Evolutionary conservation across 1,140 invertebrate species (phyloP).

Genomic region (Drosophila sp.): DNA sequence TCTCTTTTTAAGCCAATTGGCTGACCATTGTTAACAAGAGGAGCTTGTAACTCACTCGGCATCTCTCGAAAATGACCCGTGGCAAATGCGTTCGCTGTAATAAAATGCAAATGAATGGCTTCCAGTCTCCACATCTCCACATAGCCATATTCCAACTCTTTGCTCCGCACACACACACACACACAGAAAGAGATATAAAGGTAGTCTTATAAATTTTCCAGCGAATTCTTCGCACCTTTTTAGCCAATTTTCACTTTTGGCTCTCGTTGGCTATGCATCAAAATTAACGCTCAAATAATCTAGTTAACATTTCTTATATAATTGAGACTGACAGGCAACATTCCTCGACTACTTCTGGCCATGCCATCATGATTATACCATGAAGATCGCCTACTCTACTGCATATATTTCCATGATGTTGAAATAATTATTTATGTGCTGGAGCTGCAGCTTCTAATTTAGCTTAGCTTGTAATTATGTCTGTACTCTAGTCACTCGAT

Average conservation of each 20-base stretch:
- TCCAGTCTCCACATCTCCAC: conserved; percentile 12
- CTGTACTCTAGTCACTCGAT: conserved; percentile 30
- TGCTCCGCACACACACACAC: no score
- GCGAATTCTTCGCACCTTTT: conserved; percentile 70
- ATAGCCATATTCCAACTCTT: neutral
- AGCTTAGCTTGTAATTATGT: conserved; percentile 52
- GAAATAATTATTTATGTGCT: conserved; percentile 60
- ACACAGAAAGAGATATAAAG: no score
- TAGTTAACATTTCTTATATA: conserved; percentile 74
- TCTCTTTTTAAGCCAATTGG: conserved; percentile 63
- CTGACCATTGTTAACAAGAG: conserved; percentile 70
- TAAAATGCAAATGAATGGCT: conserved; percentile 79
- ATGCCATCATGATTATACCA: neutral
- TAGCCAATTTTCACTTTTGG: conserved; percentile 66
- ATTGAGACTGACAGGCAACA: conserved; percentile 60
- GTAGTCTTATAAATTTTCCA: conserved; percentile 42
- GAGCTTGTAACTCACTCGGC: conserved; percentile 59
- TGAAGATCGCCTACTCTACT: neutral
- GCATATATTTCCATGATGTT: conserved; percentile 21
- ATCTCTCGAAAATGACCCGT: conserved; percentile 72
- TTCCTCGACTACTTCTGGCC: neutral
- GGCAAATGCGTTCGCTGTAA: conserved; percentile 71
- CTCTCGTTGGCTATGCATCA: conserved; percentile 61
- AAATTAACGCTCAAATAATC: conserved; percentile 73
- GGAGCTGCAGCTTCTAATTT: conserved; percentile 34